A percentile compares a stretch with the other conserved stretches of the same genome.
phyloP scores from a whole-genome alignment of 2,797 vertebrate species.

The Macropus fuliginosus region DNA sequence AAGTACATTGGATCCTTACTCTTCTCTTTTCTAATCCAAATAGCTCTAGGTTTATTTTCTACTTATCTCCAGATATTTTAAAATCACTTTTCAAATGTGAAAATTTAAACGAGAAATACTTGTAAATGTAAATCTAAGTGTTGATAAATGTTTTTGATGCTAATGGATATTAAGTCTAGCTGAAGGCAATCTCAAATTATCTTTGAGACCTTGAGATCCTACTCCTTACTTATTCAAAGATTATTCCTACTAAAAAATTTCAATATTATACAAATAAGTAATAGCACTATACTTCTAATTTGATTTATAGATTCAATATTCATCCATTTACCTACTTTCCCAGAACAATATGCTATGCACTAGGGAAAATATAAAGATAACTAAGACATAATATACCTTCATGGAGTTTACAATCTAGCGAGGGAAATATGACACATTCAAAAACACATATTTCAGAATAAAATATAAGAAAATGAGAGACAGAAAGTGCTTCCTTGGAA shows the following conservation, averaged over 20 bases:
- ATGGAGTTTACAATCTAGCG: background rate
- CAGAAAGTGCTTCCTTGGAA: background rate
- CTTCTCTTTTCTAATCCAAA: background rate
- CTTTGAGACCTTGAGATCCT: background rate
- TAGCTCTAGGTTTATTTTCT: background rate
- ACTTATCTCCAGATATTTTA: background rate
- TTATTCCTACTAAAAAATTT: background rate
- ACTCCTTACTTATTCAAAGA: background rate
- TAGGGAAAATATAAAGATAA: background rate
- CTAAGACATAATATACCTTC: background rate
- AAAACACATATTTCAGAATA: background rate
- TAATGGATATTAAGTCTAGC: no score
- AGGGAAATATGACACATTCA: background rate
- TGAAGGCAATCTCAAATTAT: no score
- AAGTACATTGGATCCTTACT: fast-evolving
- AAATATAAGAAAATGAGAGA: background rate
- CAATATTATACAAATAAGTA: background rate
- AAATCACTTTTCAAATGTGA: background rate
- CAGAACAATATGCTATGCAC: background rate
- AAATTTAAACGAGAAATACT: background rate
- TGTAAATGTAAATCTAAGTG: background rate
- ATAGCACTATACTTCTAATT: background rate
- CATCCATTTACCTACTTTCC: background rate
- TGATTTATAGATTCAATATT: background rate
- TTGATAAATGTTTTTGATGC: no score